Evolutionary conservation across 2,888 invertebrate genomes (phyloP).

Genomic region (Pyrrhosoma nymphula): DNA sequence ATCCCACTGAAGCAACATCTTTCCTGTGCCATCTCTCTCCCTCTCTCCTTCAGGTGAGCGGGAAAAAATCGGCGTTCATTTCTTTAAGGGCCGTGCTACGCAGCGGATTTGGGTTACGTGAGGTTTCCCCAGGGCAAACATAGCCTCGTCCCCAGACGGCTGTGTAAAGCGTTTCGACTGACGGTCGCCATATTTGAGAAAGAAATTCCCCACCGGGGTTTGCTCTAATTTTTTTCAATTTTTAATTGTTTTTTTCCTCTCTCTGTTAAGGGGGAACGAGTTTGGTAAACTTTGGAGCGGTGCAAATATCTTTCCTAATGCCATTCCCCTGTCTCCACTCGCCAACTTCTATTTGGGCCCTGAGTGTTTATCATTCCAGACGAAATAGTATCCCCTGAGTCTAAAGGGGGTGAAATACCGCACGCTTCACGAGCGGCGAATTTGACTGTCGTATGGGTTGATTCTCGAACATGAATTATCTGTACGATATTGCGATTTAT

Average conservation of each 20-base stretch:
- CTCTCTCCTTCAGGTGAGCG: background rate
- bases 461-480: too few species aligned
- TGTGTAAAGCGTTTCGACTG: background rate
- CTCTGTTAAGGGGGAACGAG: background rate
- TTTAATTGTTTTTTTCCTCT: background rate
- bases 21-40: background rate
- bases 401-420: too few species aligned
- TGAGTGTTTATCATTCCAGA: too few species aligned
- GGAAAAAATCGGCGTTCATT: background rate
- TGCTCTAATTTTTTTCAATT: background rate
- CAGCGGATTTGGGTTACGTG: background rate
- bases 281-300: too few species aligned
- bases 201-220: background rate
- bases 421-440: too few species aligned
- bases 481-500: too few species aligned
- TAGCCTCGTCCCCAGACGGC: background rate
- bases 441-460: too few species aligned
- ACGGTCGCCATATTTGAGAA: slow-evolving; percentile 9
- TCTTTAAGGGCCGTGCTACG: background rate
- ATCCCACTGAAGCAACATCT: background rate
- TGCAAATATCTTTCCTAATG: too few species aligned
- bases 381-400: too few species aligned
- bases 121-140: background rate
- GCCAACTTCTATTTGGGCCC: too few species aligned
- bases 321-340: too few species aligned